A percentile compares a stretch with the other conserved stretches of the same genome.
phyloP scores from a whole-genome alignment of 2,888 invertebrate species.

The Hyposoter didymator region DNA sequence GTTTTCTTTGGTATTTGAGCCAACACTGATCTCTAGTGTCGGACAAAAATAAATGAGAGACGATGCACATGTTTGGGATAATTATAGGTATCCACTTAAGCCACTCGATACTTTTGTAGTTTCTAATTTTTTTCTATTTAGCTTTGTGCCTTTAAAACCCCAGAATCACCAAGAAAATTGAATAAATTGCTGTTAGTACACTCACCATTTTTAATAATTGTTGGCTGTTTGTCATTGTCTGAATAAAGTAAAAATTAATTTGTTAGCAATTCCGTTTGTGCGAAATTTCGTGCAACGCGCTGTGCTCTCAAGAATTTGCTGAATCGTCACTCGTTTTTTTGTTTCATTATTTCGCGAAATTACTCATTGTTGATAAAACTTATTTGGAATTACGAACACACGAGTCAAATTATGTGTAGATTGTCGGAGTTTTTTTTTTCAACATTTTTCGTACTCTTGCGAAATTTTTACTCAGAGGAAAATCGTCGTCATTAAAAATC shows the following conservation, averaged over 20 bases:
- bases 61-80: conserved; percentile 32
- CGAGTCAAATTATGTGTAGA: background rate
- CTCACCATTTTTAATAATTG: conserved; percentile 72
- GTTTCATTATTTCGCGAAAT: background rate
- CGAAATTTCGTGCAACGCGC: background rate
- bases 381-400: too few species aligned
- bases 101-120: conserved; percentile 5
- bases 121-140: background rate
- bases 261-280: conserved; percentile 37
- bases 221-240: conserved; percentile 71
- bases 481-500: background rate
- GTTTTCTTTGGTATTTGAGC: background rate
- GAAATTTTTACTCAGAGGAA: background rate
- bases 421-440: background rate
- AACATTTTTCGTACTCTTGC: background rate
- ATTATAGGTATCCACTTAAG: conserved; percentile 60
- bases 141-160: background rate
- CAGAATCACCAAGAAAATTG: background rate
- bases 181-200: conserved; percentile 54
- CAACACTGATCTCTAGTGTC: conserved; percentile 31
- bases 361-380: background rate
- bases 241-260: conserved; percentile 62
- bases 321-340: background rate
- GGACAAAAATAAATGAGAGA: conserved; percentile 57
- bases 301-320: background rate